These are phyloP conservation scores for Idaea biselata DNA, from an alignment of 2,888 invertebrate species.

Conservation along the genomic window DNA sequence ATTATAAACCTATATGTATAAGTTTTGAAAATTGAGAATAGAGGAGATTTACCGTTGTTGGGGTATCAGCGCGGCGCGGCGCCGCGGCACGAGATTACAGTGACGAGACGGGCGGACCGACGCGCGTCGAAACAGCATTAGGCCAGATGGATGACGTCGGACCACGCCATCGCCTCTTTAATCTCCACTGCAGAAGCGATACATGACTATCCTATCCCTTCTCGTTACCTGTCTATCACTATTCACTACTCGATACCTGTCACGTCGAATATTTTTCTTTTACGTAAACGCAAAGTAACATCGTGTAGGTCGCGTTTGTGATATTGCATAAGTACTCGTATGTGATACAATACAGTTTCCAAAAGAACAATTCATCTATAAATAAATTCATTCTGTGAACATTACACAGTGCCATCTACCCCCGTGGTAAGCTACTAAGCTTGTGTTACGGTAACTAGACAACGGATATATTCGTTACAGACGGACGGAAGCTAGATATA, in stretches of 20 bases:
- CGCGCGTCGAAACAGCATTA: slow-evolving; percentile 65
- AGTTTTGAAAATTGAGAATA: background rate
- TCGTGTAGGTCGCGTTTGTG: no score
- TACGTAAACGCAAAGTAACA: slow-evolving; percentile 27
- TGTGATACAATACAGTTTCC: background rate
- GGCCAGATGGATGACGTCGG: slow-evolving; percentile 65
- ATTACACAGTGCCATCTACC: no score
- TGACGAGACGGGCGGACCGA: slow-evolving; percentile 30
- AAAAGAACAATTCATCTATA: background rate
- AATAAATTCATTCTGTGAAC: no score
- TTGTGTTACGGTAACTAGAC: no score
- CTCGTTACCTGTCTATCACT: slow-evolving; percentile 34
- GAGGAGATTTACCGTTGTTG: background rate
- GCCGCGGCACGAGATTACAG: slow-evolving; percentile 14
- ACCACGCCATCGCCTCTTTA: slow-evolving; percentile 66
- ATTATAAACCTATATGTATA: no score
- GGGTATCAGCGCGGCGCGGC: slow-evolving; percentile 2
- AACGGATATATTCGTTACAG: no score
- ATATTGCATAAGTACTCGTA: no score
- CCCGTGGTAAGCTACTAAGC: no score
- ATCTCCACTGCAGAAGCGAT: slow-evolving; percentile 67
- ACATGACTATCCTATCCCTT: slow-evolving; percentile 46
- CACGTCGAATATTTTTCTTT: slow-evolving; percentile 33
- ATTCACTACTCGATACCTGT: slow-evolving; percentile 36
- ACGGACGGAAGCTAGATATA: no score